Evolutionary conservation across 2,797 vertebrate species (phyloP).

Genomic region (Hemitrygon akajei): DNA sequence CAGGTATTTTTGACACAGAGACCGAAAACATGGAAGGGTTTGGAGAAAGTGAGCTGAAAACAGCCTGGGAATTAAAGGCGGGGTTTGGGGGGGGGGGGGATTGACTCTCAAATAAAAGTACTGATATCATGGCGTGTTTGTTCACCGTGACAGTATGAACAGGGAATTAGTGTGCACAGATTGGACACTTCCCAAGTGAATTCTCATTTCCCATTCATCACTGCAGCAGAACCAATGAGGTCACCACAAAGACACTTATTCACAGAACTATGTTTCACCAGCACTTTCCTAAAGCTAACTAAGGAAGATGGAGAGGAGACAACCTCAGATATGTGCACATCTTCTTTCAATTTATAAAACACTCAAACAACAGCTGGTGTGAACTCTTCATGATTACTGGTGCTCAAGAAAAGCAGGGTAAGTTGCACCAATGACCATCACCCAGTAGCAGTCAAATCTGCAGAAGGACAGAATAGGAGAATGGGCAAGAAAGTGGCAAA

Average conservation of each 20-base stretch:
- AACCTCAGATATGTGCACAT: background rate
- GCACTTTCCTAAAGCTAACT: background rate
- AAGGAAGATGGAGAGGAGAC: background rate
- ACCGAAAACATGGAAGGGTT: background rate
- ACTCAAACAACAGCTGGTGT: background rate
- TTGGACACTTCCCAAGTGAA: background rate
- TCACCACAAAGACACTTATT: background rate
- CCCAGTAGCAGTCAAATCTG: too few relatives aligned
- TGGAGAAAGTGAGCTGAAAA: background rate
- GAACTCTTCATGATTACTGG: too few relatives aligned
- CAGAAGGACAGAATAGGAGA: too few relatives aligned
- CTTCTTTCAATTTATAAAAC: background rate
- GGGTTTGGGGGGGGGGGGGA: background rate
- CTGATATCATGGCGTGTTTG: constrained; percentile 9
- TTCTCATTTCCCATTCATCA: constrained; percentile 8
- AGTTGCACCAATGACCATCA: too few relatives aligned
- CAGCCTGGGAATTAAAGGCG: background rate
- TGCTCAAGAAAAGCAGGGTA: too few relatives aligned
- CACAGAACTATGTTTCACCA: background rate
- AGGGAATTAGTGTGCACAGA: background rate
- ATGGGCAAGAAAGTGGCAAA: too few relatives aligned
- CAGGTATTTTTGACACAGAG: background rate
- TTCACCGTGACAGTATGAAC: background rate
- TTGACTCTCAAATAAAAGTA: background rate
- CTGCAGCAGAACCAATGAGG: background rate